A percentile compares a stretch with the other conserved stretches of the same genome.
Evolutionary conservation across 1,140 invertebrate genomes (phyloP).

Genomic region (Pissodes strobi): DNA sequence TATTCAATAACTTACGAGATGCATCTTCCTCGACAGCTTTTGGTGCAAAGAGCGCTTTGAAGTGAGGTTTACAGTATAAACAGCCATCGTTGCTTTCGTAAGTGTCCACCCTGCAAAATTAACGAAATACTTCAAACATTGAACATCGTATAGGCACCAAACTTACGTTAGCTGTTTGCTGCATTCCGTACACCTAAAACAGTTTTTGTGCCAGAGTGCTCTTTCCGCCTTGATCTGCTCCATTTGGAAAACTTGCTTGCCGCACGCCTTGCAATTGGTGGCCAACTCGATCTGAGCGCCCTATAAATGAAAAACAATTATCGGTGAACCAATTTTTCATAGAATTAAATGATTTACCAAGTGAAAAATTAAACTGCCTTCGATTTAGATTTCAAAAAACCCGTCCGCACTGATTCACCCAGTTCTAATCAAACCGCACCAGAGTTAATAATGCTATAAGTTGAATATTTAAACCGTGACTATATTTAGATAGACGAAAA

Average conservation of each 20-base stretch:
- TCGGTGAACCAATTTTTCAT: too few relatives aligned
- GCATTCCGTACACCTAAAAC: constrained; percentile 88
- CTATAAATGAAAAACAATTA: constrained; percentile 29
- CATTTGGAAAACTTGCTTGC: constrained; percentile 92
- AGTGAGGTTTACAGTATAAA: constrained; percentile 92
- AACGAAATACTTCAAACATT: too few relatives aligned
- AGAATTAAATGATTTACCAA: too few relatives aligned
- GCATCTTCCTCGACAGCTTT: constrained; percentile 81
- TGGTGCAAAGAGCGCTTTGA: constrained; percentile 87
- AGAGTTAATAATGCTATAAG: too few relatives aligned
- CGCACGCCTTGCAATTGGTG: constrained; percentile 76
- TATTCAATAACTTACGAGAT: constrained; percentile 66
- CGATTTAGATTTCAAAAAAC: too few relatives aligned
- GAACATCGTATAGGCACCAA: too few relatives aligned
- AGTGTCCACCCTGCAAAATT: constrained; percentile 76
- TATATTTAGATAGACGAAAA: too few relatives aligned
- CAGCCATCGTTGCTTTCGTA: constrained; percentile 87
- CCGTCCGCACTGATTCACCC: too few relatives aligned
- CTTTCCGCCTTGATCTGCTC: constrained; percentile 89
- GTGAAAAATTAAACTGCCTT: too few relatives aligned
- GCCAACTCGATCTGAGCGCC: constrained; percentile 57
- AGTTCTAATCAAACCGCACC: too few relatives aligned
- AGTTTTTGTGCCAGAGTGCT: constrained; percentile 87
- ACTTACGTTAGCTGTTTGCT: constrained; percentile 84
- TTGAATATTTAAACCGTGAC: too few relatives aligned